Base-by-base conservation (phyloP, 37 sponge, comb jelly and placozoan species). In the Theonella swinhoei region DNA sequence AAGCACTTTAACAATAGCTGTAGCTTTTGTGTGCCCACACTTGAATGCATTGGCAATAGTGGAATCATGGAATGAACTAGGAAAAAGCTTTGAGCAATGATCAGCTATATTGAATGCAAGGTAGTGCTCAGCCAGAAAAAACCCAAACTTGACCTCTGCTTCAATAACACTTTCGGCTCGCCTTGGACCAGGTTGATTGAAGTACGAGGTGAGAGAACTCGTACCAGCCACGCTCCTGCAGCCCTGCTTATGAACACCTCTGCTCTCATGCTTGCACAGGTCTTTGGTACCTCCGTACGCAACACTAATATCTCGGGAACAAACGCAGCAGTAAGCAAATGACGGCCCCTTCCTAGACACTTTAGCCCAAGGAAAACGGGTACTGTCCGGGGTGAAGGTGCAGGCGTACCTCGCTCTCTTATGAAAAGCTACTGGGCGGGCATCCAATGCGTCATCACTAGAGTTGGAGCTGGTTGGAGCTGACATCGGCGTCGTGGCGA, bases 1-100 rank as follows among this genome's bases (percentile, higher is more conserved):
- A 17, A 47, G 7, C 14, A 47, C 66, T 23, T 86, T 86, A 26
- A 86, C 67, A 59, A 86, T 62, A 22, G 87, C 75, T 19, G 76
- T 87, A 8, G 76, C 40, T 39, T 87, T 87, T 40, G 80, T 87
- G 72, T 75, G 87, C 17, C 81, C 81, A 79, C 80, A 87, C 22
- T 64, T 36, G 74, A 87, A 87, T 34, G 20, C 35, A 7, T 80
- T 87, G 5, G 75, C 87, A 74, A 80, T 74, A 1, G 30, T 58
- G 32, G 87, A 87, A 59, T 87, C 87, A 26, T 67, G 68, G 72
- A 80, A 87, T 26, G 80, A 22, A 32, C 64, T 80, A 28, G 74
- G 68, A 54, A 87, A 87, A 4, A 80, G 74, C n/a, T 32, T 79
- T 22, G 61, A 69, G 22, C 78, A 38, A 59, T 78, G 79, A 78